Base-by-base conservation (phyloP, 1,140 invertebrate species). In the Diabrotica undecimpunctata region DNA sequence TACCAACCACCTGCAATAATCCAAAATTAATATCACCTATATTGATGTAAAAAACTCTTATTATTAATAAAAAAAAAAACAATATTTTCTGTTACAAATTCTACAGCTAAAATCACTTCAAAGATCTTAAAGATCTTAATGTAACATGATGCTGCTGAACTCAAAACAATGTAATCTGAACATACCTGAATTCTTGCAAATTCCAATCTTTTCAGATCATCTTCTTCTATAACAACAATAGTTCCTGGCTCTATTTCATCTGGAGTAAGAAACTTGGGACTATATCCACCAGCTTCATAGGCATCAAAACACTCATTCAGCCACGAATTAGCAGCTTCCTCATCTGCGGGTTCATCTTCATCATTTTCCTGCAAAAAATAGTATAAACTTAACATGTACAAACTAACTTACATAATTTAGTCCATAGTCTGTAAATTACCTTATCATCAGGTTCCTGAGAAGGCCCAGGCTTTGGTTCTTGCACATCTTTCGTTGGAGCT, bases 201-300 rank as follows among this genome's bases (percentile, higher is more conserved):
- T 67, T 88, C 86, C 35, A 96, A 81, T 65, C 91, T 82, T 73
- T 90, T 86, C 54, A 79, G 79, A 78, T 97, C 95, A 70, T 96
- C 91, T 54, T 85, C 87, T 70, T 92, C 88, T 56, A 89, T 85
- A 13, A 89, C 86, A 5, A 97, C 82, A 57, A 95, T 82, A 3
- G 93, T 91, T 37, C 70, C 69, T 6, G 93, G 90, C 76, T 96
- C 94, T 7, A 97, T 79, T 35, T 91, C 85, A 36, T 84, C 81
- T 6, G 84, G 78, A 10, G 78, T 70, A 41, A 96, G 76, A 66
- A 93, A 88, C 66, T 79, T 81, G 0, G 97, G 97, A 74, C 90
- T 95, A 79, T 98, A 99, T 36, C 86, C 82, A 6, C 93, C 94
- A 12, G 83, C 74, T 63, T 87, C 83, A 78, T 96, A 98, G 50